Evolutionary conservation across 2,888 invertebrate species (phyloP).

Genomic region (Aphrophora alni): DNA sequence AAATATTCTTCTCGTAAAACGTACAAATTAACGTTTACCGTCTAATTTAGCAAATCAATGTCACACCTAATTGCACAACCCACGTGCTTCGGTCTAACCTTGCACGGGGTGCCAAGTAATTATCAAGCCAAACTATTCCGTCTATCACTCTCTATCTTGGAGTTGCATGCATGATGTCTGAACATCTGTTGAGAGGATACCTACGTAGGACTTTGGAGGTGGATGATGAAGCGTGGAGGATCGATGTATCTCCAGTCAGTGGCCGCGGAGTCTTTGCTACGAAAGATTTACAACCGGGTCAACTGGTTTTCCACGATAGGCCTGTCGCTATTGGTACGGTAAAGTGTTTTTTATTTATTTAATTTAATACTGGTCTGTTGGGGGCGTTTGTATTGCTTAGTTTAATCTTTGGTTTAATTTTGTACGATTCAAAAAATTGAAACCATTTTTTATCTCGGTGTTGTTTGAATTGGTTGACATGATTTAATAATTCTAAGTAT

Average conservation of each 20-base stretch:
- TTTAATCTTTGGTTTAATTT: too few relatives aligned
- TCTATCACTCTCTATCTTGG: not conserved
- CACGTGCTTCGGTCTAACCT: not conserved
- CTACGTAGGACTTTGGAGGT: constrained; percentile 15
- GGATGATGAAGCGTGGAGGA: constrained; percentile 60
- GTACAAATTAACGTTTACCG: too few relatives aligned
- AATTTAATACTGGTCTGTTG: too few relatives aligned
- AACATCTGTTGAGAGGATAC: constrained; percentile 11
- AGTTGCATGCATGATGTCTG: not conserved
- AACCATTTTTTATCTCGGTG: too few relatives aligned
- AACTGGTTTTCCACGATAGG: constrained; percentile 73
- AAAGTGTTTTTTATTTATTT: not conserved
- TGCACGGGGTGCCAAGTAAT: not conserved
- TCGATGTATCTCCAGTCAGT: constrained; percentile 66
- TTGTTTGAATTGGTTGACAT: too few relatives aligned
- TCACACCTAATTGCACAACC: not conserved
- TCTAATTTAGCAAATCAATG: too few relatives aligned
- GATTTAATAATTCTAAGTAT: too few relatives aligned
- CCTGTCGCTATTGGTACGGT: constrained; percentile 68
- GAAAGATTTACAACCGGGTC: constrained; percentile 69
- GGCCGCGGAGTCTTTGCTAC: constrained; percentile 77
- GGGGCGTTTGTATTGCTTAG: too few relatives aligned
- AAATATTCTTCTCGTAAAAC: too few relatives aligned
- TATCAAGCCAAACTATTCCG: not conserved
- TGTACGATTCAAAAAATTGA: too few relatives aligned